phyloP scores from a whole-genome alignment of 1,140 invertebrate genomes.

The Dinoponera quadriceps region DNA sequence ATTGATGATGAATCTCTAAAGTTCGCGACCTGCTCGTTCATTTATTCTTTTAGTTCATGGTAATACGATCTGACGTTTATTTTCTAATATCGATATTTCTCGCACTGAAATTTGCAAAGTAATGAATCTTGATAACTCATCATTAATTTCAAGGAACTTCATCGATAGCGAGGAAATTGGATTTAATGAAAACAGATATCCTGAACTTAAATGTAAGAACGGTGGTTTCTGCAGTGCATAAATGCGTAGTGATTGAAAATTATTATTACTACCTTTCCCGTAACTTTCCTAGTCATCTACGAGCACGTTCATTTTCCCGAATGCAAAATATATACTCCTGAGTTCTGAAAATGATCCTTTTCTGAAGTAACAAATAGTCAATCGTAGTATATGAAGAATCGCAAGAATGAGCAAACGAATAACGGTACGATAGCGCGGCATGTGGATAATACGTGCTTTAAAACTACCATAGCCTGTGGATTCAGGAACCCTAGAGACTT shows the following conservation, averaged over 20 bases:
- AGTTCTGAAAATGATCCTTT: conserved; percentile 34
- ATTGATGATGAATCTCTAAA: no score
- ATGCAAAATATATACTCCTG: neutral
- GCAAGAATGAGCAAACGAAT: neutral
- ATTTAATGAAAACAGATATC: no score
- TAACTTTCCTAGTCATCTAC: neutral
- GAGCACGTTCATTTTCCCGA: neutral
- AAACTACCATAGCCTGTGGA: conserved; percentile 17
- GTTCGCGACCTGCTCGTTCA: no score
- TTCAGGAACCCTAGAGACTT: neutral
- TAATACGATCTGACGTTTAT: no score
- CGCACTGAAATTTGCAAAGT: neutral
- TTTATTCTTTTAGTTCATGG: no score
- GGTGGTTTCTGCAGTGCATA: no score
- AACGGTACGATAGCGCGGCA: conserved; percentile 22
- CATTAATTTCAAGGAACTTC: neutral
- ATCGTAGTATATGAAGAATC: conserved; percentile 22
- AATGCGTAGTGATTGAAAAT: no score
- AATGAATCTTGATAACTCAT: neutral
- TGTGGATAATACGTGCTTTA: conserved; percentile 59
- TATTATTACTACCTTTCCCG: neutral
- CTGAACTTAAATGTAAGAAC: no score
- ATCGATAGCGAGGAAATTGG: no score
- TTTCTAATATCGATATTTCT: no score
- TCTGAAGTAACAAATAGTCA: conserved; percentile 4